phyloP scores from a whole-genome alignment of 2,888 invertebrate genomes.

The Dynastes maya region DNA sequence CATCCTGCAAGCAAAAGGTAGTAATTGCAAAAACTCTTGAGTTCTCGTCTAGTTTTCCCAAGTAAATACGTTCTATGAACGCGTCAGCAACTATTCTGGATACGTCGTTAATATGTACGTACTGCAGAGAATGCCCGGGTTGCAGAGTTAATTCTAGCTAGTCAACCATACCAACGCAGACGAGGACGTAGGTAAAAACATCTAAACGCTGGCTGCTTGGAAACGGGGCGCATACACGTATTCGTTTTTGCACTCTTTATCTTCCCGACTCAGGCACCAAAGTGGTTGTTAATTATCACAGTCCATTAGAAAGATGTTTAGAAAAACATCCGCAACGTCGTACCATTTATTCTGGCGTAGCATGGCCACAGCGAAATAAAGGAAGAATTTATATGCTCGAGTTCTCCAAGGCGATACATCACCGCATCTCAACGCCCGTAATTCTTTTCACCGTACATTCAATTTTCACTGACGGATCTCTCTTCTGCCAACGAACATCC shows the following conservation, averaged over 20 bases:
- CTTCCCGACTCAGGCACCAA: slow-evolving; percentile 25
- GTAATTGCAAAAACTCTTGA: no score
- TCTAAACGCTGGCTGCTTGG: slow-evolving; percentile 1
- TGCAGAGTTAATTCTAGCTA: slow-evolving; percentile 2
- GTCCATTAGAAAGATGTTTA: slow-evolving; percentile 43
- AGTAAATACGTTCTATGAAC: neutral
- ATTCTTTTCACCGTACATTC: slow-evolving; percentile 41
- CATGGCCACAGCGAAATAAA: slow-evolving; percentile 26
- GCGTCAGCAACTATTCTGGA: slow-evolving; percentile 6
- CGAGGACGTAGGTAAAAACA: slow-evolving; percentile 5
- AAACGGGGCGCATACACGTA: slow-evolving; percentile 5
- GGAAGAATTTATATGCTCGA: slow-evolving; percentile 31
- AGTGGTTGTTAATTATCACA: slow-evolving; percentile 46
- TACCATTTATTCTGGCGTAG: slow-evolving; percentile 25
- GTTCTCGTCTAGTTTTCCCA: neutral
- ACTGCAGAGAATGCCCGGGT: neutral
- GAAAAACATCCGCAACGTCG: slow-evolving; percentile 43
- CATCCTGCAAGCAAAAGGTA: no score
- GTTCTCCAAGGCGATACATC: slow-evolving; percentile 36
- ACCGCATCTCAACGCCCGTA: slow-evolving; percentile 27
- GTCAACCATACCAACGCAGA: neutral
- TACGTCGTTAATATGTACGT: slow-evolving; percentile 11
- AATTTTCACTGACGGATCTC: slow-evolving; percentile 41
- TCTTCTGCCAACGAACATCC: slow-evolving; percentile 10
- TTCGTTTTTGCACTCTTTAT: slow-evolving; percentile 33